Base-by-base conservation (phyloP, 2,888 invertebrate genomes). In the Tetanocera ferruginea region DNA sequence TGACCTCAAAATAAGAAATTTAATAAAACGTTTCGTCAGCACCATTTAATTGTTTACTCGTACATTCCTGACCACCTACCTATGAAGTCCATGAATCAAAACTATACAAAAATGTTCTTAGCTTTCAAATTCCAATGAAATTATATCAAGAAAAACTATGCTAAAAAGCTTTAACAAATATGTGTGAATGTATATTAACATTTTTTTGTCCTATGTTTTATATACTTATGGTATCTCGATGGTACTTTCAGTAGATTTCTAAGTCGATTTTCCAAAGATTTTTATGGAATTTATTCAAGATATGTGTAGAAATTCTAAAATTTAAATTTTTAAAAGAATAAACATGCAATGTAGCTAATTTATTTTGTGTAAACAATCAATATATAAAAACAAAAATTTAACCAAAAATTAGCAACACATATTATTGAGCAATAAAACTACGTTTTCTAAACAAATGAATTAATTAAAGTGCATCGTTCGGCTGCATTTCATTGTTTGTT, bases 381-480 rank as follows among this genome's bases (percentile, higher is more conserved):
- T 37, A 37, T 37, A 37, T 37, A 37, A 37, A 4, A 3, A 37
- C 4, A 8, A 8, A 37, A 5, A 37, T 37, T 37, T 37, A 37
- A 37, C 1, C 9, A 1, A 37, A 37, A 37, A 6, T 31, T 31
- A 4, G 8, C 9, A n/a, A 34, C 4, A 69, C 62, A 57, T 69
- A 62, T 62, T 11, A 55, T 23, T 70, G 28, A 23, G 49, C 23
- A 60, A 66, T 67, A 76, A 67, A 78, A 78, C 55, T 72, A 72
- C 71, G 67, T 67, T 66, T 51, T 72, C 31, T 57, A 76, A 78
- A 51, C 52, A 71, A 71, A 74, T 69, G 37, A 11, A 70, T 70
- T 5, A 70, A 52, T 37, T n/a, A 19, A 23, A 70, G 70, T 70
- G 70, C 70, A 69, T 49, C 69, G 28, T 51, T 25, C 17, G 25